These are phyloP conservation scores for Lycocerus yunnanus DNA, from an alignment of 2,888 invertebrate genomes.

Conservation along the genomic window DNA sequence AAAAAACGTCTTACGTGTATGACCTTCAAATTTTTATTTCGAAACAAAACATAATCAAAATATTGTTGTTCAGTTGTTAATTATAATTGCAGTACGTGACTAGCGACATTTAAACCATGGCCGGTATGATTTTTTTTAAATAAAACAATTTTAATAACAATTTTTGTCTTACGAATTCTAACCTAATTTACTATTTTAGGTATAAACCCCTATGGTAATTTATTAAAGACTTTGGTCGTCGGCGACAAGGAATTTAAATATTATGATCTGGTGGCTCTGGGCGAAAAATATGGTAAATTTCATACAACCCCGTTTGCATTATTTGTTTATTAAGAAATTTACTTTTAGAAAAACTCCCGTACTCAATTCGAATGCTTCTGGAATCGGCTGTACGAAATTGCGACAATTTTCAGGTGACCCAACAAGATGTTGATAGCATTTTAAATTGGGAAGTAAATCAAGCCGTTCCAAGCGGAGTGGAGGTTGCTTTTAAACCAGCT, in stretches of 20 bases:
- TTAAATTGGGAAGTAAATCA: slow-evolving; percentile 86
- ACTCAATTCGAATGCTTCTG: slow-evolving; percentile 87
- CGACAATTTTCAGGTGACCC: slow-evolving; percentile 89
- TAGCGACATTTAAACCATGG: slow-evolving; percentile 37
- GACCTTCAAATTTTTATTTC: background rate
- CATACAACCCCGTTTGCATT: slow-evolving; percentile 3
- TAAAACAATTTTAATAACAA: background rate
- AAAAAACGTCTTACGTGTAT: background rate
- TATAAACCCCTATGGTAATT: slow-evolving; percentile 66
- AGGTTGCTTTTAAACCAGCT: slow-evolving; percentile 95
- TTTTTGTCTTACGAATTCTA: slow-evolving; percentile 1
- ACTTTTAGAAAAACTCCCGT: slow-evolving; percentile 78
- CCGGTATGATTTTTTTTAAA: slow-evolving; percentile 36
- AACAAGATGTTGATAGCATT: slow-evolving; percentile 86
- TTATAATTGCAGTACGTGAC: slow-evolving; percentile 38
- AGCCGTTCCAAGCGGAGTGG: slow-evolving; percentile 70
- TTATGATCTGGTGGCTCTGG: slow-evolving; percentile 76
- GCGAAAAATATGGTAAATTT: slow-evolving; percentile 79
- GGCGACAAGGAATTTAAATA: slow-evolving; percentile 72
- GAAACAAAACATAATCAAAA: background rate
- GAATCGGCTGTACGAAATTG: slow-evolving; percentile 97
- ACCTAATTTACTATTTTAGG: slow-evolving; percentile 48
- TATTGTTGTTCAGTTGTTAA: background rate
- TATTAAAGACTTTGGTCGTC: slow-evolving; percentile 65
- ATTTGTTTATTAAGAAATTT: background rate